These are phyloP conservation scores for Psittacula derbiana DNA, from an alignment of 2,797 vertebrate species.

Conservation along the genomic window DNA sequence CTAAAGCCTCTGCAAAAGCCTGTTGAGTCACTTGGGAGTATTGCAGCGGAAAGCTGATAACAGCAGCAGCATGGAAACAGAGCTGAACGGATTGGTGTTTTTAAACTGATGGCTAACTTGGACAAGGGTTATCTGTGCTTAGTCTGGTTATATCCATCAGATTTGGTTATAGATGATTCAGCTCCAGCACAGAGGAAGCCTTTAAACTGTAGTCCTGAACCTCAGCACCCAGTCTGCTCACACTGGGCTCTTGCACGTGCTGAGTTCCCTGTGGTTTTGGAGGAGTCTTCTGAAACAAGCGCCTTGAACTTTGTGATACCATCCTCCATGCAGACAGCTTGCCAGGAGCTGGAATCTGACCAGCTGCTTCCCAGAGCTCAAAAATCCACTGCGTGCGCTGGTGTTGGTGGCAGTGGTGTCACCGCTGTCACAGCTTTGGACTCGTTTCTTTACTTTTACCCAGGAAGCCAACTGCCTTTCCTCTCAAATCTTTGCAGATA, in stretches of 20 bases:
- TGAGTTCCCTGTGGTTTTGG: not conserved
- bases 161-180: not conserved
- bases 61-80: not conserved
- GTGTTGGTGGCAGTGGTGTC: not conserved
- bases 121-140: slow-evolving; percentile 46
- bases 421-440: not conserved
- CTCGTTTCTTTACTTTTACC: not conserved
- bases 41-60: slow-evolving; percentile 47
- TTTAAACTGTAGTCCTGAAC: not conserved
- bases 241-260: rapidly evolving
- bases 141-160: slow-evolving; percentile 38
- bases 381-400: rapidly evolving
- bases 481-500: not conserved
- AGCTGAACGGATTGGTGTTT: slow-evolving; percentile 46
- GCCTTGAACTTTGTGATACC: not conserved
- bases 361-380: not conserved
- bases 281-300: not conserved
- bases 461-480: rapidly evolving
- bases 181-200: not conserved
- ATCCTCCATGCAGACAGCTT: not conserved
- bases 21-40: slow-evolving; percentile 34
- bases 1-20: slow-evolving; percentile 27
- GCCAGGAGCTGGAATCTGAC: not conserved
- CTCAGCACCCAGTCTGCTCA: not conserved
- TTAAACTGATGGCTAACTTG: slow-evolving; percentile 48